A percentile compares a stretch with the other conserved stretches of the same genome.
These are phyloP conservation scores for Cephalopterus ornatus DNA, from an alignment of 2,113 vertebrate species.

Conservation along the genomic window DNA sequence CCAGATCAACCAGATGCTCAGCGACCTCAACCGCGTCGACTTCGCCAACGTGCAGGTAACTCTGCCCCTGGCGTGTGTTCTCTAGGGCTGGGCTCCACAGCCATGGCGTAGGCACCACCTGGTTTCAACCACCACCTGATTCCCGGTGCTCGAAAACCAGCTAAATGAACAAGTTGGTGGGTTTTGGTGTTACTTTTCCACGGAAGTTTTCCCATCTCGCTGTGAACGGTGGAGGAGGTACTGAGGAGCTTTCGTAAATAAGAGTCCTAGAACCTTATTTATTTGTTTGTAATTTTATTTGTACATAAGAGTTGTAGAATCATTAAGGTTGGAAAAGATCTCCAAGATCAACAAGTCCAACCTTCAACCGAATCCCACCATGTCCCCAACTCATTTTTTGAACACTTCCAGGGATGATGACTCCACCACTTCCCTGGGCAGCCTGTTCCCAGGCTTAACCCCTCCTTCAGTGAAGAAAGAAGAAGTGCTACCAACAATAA, in stretches of 20 bases:
- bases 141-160: not conserved
- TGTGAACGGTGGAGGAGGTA: not conserved
- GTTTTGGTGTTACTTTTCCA: not conserved
- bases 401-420: not conserved
- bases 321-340: not conserved
- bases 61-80: not conserved
- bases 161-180: not conserved
- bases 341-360: not conserved
- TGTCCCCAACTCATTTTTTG: not conserved
- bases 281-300: too few species aligned
- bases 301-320: not conserved
- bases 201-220: not conserved
- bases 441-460: not conserved
- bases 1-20: conserved; percentile 99
- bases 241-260: not conserved
- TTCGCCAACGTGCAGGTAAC: conserved; percentile 96
- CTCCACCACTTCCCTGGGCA: not conserved
- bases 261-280: not conserved
- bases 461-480: not conserved
- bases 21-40: conserved; percentile 97
- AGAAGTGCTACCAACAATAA: not conserved
- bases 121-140: not conserved
- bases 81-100: not conserved
- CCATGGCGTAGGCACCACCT: too few species aligned
- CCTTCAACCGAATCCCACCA: not conserved